Evolutionary conservation across 2,797 vertebrate species (phyloP), one percentile per base, ranked within the genome.

Genomic region (Amblyraja radiata): DNA sequence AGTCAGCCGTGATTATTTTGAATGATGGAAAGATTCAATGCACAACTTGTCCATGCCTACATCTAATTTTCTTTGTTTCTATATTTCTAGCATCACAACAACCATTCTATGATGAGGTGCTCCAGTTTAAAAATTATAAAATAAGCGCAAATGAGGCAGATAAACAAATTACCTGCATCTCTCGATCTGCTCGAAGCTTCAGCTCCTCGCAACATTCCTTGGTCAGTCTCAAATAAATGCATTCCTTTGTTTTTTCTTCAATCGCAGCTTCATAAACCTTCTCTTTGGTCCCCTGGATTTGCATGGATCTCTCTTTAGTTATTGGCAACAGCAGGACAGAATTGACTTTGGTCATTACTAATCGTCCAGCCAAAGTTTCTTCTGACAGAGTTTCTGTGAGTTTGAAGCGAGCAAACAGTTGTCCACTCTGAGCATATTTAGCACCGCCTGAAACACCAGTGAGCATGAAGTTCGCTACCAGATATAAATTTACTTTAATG

Each of bases 311-410:
- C 93, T 99, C 98, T 93, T 97, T 98, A 95, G 96, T 96, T 95
- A 98, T 94, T 54, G 99, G 99, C 94, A 99, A 96, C 96, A 99
- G 95, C 94, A 99, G 97, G 94, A 99, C 99, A 93, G 98, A 98
- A 95, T 98, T 98, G 94, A 99, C 99, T 97, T 99, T 99, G 95
- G 99, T 99, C 98, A 99, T 99, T 94, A 99, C 98, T 94, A 99
- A 97, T 94, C 99, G 96, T 93, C 99, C 99, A 73, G 99, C 98
- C 96, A 99, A 96, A 88, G 99, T 99, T 95, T 99, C 99, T 97
- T 99, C 99, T 6, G 99, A 99, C 94, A 99, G 97, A 0, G 98
- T 99, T 96, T 99, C 98, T 0, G 98, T 99, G 95, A 99, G 98
- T 95, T 98, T 99, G 95, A 99, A 99, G 95, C 99, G 99, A 93